phyloP scores from a whole-genome alignment of 2,797 vertebrate species.

The Arctocebus calabarensis region DNA sequence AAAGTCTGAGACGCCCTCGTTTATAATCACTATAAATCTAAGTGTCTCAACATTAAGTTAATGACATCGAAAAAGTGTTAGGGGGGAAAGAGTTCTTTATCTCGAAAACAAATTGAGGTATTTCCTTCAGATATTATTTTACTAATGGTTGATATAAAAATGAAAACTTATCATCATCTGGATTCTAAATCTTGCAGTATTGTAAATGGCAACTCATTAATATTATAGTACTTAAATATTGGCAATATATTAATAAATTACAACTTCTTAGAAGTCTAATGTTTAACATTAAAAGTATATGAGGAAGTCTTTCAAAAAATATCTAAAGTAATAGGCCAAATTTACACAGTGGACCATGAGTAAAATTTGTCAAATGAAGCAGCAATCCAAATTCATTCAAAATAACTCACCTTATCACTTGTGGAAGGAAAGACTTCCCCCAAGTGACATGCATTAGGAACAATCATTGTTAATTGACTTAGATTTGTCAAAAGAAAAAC shows the following conservation, averaged over 20 bases:
- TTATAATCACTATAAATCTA: not conserved
- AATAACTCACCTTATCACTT: not conserved
- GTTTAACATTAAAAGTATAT: constrained; percentile 34
- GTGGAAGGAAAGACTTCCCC: not conserved
- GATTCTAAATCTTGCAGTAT: constrained; percentile 23
- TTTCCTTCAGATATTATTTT: not conserved
- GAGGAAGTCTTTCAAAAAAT: constrained; percentile 11
- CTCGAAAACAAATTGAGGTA: not conserved
- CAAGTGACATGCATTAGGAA: not conserved
- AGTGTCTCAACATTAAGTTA: not conserved
- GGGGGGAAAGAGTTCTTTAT: not conserved
- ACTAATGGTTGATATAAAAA: not conserved
- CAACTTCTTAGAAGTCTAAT: constrained; percentile 3
- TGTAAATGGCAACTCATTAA: not conserved
- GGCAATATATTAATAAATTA: constrained; percentile 28
- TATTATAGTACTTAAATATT: not conserved
- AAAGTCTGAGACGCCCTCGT: not conserved
- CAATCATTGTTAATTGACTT: constrained; percentile 39
- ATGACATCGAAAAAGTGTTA: not conserved
- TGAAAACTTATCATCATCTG: constrained; percentile 16
- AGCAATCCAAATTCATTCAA: not conserved
- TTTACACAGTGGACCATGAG: not conserved
- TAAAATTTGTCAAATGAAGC: not conserved
- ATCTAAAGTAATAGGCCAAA: not conserved
- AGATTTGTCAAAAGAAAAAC: constrained; percentile 25